Base-by-base conservation (phyloP, 2,113 vertebrate genomes). In the Ifrita kowaldi region DNA sequence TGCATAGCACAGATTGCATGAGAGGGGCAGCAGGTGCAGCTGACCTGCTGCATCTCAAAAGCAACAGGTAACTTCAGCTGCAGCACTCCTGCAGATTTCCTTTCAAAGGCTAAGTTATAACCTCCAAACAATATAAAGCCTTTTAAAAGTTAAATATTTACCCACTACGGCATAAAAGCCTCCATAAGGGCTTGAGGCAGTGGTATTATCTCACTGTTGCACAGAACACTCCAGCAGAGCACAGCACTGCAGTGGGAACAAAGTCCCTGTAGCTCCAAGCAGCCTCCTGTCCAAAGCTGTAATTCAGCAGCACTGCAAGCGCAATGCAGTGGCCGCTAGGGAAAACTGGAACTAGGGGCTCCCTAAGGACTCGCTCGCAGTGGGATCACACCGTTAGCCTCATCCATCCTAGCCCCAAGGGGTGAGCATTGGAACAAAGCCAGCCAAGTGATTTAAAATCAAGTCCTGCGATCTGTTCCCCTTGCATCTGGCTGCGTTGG, bases 291-390 rank as follows among this genome's bases (percentile, higher is more conserved):
- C 5, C 6, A n/a, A 68, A 18, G 12, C 32, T 41, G 1, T 30
- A 52, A n/a, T 52, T 50, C 52, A 78, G 11, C 3, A 5, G 6
- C 21, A 37, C n/a, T 7, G 3, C 37, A 55, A 30, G 15, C 67
- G 52, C 42, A 59, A 1, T 13, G 22, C 27, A 56, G 35, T 1
- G 8, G 8, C 52, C 0, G 0, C 11, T 22, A n/a, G 26, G 26
- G 11, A 19, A n/a, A 56, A 16, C 16, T 46, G 16, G 23, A 89
- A 27, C 7, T 26, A 17, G 0, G 3, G 32, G 5, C 4, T 81
- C 19, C 49, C 52, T 53, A 13, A 71, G 4, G 35, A 24, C 9
- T 62, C 0, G 0, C 16, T 73, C 0, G 0, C 16, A 10, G 16
- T 0, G 0, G 15, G 13, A 5, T 80, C 39, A 10, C 1, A 1